Evolutionary conservation across 2,888 invertebrate species (phyloP), one percentile per base, ranked within the genome.

Genomic region (Dryocosmus kuriphilus): DNA sequence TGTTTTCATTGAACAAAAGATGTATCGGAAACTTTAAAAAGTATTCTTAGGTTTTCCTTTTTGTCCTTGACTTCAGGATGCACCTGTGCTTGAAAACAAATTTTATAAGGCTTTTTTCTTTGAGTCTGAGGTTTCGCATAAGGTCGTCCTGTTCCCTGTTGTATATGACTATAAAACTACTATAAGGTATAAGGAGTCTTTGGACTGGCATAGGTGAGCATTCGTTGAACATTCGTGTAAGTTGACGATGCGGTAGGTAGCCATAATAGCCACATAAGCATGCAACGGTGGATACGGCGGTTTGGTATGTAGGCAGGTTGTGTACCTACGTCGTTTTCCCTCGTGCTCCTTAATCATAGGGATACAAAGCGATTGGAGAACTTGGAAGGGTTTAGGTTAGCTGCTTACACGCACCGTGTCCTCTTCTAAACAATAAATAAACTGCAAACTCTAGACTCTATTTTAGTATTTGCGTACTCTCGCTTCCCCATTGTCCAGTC

Each of bases 331-430:
- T 77, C 74, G 78, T 67, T 75, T 79, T 83, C 82, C 84, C 85
- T 85, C 83, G 84, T 83, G 82, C 83, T 82, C 85, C 81, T 85
- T 85, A 82, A 81, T 83, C 82, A 79, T 78, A 65, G 74, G 77
- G 71, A 76, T 75, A 77, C 79, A 80, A 83, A 80, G 80, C 78
- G 62, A 82, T 77, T 77, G 75, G 77, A 71, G 11, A 71, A 77
- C 73, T 76, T 60, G 55, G 62, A 79, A 65, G 76, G 75, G 80
- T 76, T 82, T 78, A 79, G 77, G 83, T 80, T 80, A 82, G 38
- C 74, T 73, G 67, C 67, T 77, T 77, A 61, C 71, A 77, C 60
- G 61, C 77, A 71, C 22, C 51, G n/a, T 71, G 51, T 55, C 71
- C 51, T n/a, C 51, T 71, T 30, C 71, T 51, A 71, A 71, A 71